Evolutionary conservation across 2,888 invertebrate genomes (phyloP), one percentile per base, ranked within the genome.

Genomic region (Nomada hirtipes): DNA sequence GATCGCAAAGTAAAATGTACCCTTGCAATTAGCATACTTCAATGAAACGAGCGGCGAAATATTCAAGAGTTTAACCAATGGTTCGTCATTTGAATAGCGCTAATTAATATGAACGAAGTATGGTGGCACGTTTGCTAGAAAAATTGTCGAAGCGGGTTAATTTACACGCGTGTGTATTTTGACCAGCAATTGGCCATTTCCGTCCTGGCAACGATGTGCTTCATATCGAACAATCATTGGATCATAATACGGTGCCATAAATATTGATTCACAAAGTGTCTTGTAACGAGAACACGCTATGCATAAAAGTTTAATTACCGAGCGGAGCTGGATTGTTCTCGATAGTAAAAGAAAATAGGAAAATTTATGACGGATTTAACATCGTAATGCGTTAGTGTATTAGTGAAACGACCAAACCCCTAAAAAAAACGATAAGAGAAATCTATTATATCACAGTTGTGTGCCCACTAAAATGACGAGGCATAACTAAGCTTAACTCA

Each of bases 121-220:
- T 67, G 61, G 67, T 61, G 60, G 29, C 67, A 55, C 50, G 44
- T 36, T 47, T 53, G 50, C 10, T 20, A 36, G 61, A 55, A 60
- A 42, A 47, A 73, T 61, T 67, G 67, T 59, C 26, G 18, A 79
- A 79, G 75, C 64, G 68, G 79, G 63, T 69, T 79, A 79, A 79
- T 75, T 75, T 79, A 47, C 18, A 59, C 59, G 53, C 69, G 70
- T 79, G 70, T 70, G 69, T 64, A 64, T 36, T 70, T 59, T 70
- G 59, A 75, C 52, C 57, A 52, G 26, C 69, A 69, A 75, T 75
- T 79, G 75, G 69, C 75, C 75, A 75, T 79, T 75, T 67, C 75
- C 75, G 64, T 26, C 69, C 64, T 75, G 69, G 59, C 69, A 52
- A 79, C 59, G 23, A 42, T 50, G 44, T 75, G 50, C 29, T 70